These are phyloP conservation scores for Philopedon plagiatum DNA, from an alignment of 2,888 invertebrate species.

Conservation along the genomic window DNA sequence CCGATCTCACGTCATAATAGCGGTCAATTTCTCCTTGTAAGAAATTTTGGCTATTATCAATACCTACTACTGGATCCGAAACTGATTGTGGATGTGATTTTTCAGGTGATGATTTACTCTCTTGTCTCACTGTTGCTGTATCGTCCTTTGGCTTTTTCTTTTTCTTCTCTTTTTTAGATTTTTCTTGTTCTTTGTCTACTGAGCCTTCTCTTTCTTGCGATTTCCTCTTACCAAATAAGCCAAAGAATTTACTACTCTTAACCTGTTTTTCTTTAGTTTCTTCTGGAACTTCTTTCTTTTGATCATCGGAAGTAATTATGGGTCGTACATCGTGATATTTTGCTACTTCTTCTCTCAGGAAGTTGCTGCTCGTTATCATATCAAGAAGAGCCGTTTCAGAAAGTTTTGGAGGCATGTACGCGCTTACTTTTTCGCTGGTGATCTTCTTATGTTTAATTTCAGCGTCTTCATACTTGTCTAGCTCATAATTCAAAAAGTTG, in stretches of 20 bases:
- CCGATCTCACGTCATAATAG: conserved; percentile 56
- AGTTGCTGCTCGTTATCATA: conserved; percentile 56
- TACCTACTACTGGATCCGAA: conserved; percentile 37
- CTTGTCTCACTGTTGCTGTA: conserved; percentile 29
- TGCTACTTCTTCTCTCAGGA: conserved; percentile 58
- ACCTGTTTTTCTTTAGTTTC: conserved; percentile 43
- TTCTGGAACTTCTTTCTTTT: conserved; percentile 39
- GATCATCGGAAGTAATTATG: conserved; percentile 14
- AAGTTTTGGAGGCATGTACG: conserved; percentile 40
- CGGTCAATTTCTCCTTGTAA: conserved; percentile 58
- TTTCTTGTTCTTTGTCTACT: conserved; percentile 40
- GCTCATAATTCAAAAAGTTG: conserved; percentile 53
- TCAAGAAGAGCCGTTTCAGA: conserved; percentile 48
- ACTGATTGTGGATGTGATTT: conserved; percentile 8
- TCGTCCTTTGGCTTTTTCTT: conserved; percentile 48
- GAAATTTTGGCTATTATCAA: conserved; percentile 59
- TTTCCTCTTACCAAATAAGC: conserved; percentile 59
- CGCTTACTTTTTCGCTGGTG: conserved; percentile 22
- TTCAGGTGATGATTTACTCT: conserved; percentile 29
- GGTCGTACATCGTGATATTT: conserved; percentile 55
- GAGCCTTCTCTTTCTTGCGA: conserved; percentile 55
- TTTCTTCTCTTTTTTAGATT: conserved; percentile 42
- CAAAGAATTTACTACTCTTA: conserved; percentile 55
- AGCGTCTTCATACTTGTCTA: conserved; percentile 51
- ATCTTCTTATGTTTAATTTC: background rate